These are phyloP conservation scores for Lagodon rhomboides DNA, from an alignment of 2,797 vertebrate species.

Conservation along the genomic window DNA sequence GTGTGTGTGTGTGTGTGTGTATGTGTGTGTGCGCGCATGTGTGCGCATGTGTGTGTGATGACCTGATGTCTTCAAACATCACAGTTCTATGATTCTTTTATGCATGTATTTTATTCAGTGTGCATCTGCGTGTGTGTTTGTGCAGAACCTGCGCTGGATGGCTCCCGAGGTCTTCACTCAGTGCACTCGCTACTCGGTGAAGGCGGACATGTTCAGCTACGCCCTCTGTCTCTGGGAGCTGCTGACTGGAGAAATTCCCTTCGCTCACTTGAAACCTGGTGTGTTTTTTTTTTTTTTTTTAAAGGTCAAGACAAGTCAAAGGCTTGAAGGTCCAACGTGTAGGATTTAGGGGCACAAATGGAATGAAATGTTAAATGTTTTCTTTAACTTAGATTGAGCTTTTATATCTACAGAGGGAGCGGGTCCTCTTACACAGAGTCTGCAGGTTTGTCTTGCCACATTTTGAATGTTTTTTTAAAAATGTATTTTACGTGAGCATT, in stretches of 20 bases:
- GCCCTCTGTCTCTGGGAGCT: conserved; percentile 97
- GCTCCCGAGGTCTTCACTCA: conserved; percentile 97
- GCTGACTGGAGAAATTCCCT: conserved; percentile 95
- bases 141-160: conserved; percentile 97
- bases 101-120: neutral
- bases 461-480: too few species aligned
- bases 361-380: too few species aligned
- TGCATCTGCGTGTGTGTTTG: conserved; percentile 23
- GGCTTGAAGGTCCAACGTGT: too few species aligned
- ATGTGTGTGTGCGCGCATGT: neutral
- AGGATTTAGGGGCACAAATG: too few species aligned
- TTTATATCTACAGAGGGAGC: too few species aligned
- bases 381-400: too few species aligned
- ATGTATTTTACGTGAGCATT: too few species aligned
- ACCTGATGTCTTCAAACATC: neutral
- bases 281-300: conserved; percentile 75
- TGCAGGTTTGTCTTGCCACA: too few species aligned
- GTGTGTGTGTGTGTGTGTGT: neutral
- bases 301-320: too few species aligned
- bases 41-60: conserved; percentile 24
- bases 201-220: conserved; percentile 97
- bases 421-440: too few species aligned
- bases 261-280: conserved; percentile 97
- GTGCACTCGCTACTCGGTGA: conserved; percentile 95
- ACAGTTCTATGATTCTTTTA: neutral